These are phyloP conservation scores for Mythimna lalbum DNA, from an alignment of 2,888 invertebrate species.

Conservation along the genomic window DNA sequence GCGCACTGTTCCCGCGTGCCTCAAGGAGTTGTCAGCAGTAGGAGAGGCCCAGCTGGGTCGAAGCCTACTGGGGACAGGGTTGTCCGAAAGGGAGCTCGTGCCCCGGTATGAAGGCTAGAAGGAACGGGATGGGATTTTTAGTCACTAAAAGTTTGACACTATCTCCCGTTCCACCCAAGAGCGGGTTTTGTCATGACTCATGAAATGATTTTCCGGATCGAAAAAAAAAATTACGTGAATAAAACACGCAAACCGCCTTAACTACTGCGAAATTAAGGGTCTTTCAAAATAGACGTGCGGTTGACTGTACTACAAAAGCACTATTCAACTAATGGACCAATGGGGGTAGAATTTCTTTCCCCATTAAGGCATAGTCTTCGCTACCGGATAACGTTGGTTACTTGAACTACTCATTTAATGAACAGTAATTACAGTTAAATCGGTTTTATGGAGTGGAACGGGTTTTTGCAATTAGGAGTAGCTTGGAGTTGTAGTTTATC, in stretches of 20 bases:
- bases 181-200: too few species aligned
- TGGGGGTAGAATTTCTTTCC: conserved; percentile 39
- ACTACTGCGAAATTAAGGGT: background rate
- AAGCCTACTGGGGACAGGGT: too few species aligned
- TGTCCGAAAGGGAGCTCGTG: too few species aligned
- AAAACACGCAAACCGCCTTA: background rate
- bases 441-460: conserved; percentile 10
- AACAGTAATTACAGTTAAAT: conserved; percentile 27
- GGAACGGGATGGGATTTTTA: too few species aligned
- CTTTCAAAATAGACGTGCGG: background rate
- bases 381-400: conserved; percentile 30
- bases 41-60: too few species aligned
- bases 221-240: too few species aligned
- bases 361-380: conserved; percentile 16
- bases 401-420: conserved; percentile 18
- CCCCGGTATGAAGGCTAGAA: too few species aligned
- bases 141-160: too few species aligned
- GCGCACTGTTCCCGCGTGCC: too few species aligned
- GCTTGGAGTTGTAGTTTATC: background rate
- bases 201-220: too few species aligned
- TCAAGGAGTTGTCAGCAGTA: too few species aligned
- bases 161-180: too few species aligned
- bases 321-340: conserved; percentile 43
- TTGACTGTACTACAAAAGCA: conserved; percentile 3
- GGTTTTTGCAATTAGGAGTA: conserved; percentile 18